Base-by-base conservation (phyloP, 2,113 vertebrate species). In the Myocastor coypus region DNA sequence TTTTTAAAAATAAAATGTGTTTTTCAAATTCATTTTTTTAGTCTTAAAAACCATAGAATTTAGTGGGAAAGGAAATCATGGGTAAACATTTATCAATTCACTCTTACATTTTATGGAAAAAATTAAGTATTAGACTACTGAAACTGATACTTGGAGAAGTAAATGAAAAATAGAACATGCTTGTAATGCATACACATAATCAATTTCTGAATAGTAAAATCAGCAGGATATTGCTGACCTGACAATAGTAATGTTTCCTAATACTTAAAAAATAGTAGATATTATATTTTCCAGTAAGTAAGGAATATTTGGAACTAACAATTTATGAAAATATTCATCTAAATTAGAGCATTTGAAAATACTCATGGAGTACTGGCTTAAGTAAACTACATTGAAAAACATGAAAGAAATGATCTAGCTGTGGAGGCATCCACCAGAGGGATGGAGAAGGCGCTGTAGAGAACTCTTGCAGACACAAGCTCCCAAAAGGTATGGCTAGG, bases 301-400 rank as follows among this genome's bases (percentile, higher is more conserved):
- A 83, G 1, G 0, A 3, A 19, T 64, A 46, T 55, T 93, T 73
- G 10, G 2, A 3, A 17, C 71, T 7, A 69, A 8, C 9, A 63
- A 17, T 92, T 73, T 84, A 68, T 85, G 28, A 83, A 90, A 34
- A 91, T 2, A 61, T 81, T 73, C 7, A 69, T 40, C 2, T 59
- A 46, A 92, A 12, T 83, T 92, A n/a, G 13, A 71, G 5, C 80
- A 86, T 89, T 87, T 89, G 24, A 78, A 89, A 87, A 66, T 88
- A 30, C 6, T 89, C 73, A 89, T 77, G 13, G 6, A 85, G 1
- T 89, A 59, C 34, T 94, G 10, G 37, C 11, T 78, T 91, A 77
- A 57, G 40, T 87, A 63, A 26, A 59, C 57, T 52, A 37, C 50
- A 55, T 52, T 57, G 84, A 73, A 59, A 95, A 69, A 19, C 77